Conservation (phyloP, 2,797 vertebrate species). For the Microhierax caerulescens region DNA sequence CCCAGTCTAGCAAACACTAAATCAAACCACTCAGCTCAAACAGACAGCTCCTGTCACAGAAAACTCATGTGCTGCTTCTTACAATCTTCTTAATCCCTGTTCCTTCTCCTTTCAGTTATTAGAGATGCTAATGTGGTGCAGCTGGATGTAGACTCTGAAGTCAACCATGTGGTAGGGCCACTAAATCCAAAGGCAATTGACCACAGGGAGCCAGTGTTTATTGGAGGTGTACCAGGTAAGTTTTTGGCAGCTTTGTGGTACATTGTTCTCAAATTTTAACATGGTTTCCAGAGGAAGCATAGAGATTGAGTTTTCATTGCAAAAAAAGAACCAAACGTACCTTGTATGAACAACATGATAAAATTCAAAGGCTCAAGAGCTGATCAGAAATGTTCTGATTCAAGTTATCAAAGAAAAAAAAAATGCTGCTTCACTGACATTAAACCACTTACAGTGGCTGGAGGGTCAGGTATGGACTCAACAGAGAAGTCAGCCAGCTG, state of each 20-base stretch:
- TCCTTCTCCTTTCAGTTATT: conserved; percentile 83
- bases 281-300: background rate
- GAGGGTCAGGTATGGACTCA: background rate
- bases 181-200: conserved; percentile 75
- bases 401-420: background rate
- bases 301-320: background rate
- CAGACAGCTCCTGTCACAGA: background rate
- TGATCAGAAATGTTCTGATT: background rate
- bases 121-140: conserved; percentile 87
- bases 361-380: background rate
- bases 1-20: background rate
- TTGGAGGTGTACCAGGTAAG: conserved; percentile 92
- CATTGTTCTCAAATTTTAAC: background rate
- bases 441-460: background rate
- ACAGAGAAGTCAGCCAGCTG: background rate
- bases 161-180: conserved; percentile 87
- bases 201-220: conserved; percentile 84
- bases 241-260: background rate
- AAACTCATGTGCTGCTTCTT: background rate
- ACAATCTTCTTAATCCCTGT: background rate
- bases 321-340: background rate
- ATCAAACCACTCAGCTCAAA: background rate
- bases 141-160: conserved; percentile 91
- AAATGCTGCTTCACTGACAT: background rate
- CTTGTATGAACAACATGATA: background rate